phyloP scores from a whole-genome alignment of 1,140 invertebrate genomes.

The Bombus superbus region DNA sequence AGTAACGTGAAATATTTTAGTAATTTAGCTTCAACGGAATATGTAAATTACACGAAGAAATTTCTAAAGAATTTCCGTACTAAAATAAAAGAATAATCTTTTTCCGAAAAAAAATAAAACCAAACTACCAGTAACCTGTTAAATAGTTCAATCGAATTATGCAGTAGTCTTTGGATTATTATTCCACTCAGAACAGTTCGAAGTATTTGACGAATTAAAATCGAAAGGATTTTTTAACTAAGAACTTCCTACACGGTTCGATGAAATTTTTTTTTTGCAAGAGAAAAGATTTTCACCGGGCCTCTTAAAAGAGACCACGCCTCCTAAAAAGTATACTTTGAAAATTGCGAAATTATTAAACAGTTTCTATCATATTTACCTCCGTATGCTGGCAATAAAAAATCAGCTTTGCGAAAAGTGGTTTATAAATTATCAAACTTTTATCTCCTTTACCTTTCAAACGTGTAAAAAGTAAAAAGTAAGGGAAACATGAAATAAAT shows the following conservation, averaged over 20 bases:
- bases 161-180: not conserved
- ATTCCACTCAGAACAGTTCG: not conserved
- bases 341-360: not conserved
- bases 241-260: not conserved
- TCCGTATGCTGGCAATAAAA: too few relatives aligned
- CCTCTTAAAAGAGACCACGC: too few relatives aligned
- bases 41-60: not conserved
- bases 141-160: not conserved
- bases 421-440: too few relatives aligned
- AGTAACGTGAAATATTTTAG: not conserved
- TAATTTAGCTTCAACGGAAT: not conserved
- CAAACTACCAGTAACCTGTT: not conserved
- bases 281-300: not conserved
- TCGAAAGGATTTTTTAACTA: not conserved
- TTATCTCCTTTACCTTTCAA: not conserved
- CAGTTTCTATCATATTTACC: not conserved
- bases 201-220: constrained; percentile 7
- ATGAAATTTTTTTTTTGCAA: not conserved
- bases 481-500: not conserved
- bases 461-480: not conserved
- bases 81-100: not conserved
- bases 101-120: not conserved
- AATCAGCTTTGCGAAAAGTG: not conserved
- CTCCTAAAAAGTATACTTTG: not conserved
- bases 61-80: not conserved